A percentile compares a stretch with the other conserved stretches of the same genome.
phyloP scores from a whole-genome alignment of 2,888 invertebrate species.

The Plebejus anna region DNA sequence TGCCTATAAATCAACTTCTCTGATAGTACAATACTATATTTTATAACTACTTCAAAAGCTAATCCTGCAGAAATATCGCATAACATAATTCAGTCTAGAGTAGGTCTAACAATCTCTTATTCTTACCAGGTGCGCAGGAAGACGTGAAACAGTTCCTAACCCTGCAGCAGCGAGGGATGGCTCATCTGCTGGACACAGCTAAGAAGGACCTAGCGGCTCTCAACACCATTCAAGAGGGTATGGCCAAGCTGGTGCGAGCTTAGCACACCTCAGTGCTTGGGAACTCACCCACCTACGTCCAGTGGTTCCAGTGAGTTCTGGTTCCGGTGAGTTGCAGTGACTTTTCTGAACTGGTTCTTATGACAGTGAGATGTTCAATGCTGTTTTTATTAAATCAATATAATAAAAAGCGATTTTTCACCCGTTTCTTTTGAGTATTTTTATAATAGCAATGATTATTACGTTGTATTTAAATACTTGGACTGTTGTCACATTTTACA shows the following conservation, averaged over 20 bases:
- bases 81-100: too few species aligned
- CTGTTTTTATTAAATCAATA: not conserved
- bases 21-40: too few species aligned
- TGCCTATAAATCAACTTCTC: too few species aligned
- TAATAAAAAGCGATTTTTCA: not conserved
- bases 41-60: too few species aligned
- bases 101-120: not conserved
- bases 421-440: not conserved
- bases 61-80: too few species aligned
- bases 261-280: slow-evolving; percentile 40
- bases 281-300: not conserved
- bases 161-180: slow-evolving; percentile 94
- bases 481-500: not conserved
- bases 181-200: slow-evolving; percentile 90
- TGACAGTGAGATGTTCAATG: not conserved
- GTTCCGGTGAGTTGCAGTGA: slow-evolving; percentile 7
- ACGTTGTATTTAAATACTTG: not conserved
- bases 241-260: slow-evolving; percentile 80
- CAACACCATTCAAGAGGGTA: slow-evolving; percentile 88
- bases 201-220: slow-evolving; percentile 89
- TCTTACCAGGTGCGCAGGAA: slow-evolving; percentile 78
- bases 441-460: not conserved
- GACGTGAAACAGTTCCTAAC: slow-evolving; percentile 88
- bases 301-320: slow-evolving; percentile 1
- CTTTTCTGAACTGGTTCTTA: not conserved